These are phyloP conservation scores for Monoplex corrugatus DNA, from an alignment of 2,888 invertebrate genomes.

Conservation along the genomic window DNA sequence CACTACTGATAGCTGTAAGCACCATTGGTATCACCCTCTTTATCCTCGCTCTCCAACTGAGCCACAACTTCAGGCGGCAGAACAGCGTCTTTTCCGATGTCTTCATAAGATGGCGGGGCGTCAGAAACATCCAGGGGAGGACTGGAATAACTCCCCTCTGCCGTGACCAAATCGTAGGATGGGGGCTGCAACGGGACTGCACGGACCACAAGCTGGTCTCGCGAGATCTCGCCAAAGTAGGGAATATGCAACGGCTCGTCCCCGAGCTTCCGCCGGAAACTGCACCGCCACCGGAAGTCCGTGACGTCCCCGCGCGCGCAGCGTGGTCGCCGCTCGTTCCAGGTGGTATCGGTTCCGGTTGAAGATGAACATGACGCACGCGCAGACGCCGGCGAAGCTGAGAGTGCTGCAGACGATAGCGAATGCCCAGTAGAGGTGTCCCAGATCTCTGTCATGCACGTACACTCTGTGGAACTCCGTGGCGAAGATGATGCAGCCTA, in stretches of 20 bases:
- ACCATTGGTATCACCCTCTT: not conserved
- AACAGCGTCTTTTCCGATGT: not conserved
- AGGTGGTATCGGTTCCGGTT: not conserved
- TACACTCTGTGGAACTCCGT: conserved; percentile 24
- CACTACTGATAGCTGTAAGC: no score
- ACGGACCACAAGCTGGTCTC: conserved; percentile 26
- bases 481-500: conserved; percentile 38
- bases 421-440: conserved; percentile 40
- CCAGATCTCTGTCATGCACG: not conserved
- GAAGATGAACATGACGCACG: conserved; percentile 40
- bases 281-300: conserved; percentile 26
- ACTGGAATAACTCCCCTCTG: not conserved
- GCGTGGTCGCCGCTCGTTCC: not conserved
- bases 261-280: not conserved
- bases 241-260: conserved; percentile 33
- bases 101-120: conserved; percentile 35
- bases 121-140: conserved; percentile 5
- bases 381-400: conserved; percentile 21
- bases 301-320: not conserved
- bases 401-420: conserved; percentile 32
- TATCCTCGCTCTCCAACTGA: not conserved
- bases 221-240: conserved; percentile 40
- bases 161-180: conserved; percentile 39
- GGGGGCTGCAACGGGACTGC: conserved; percentile 37
- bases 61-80: conserved; percentile 1